Conservation (phyloP, 2,113 vertebrate species). For the Alethe diademata region DNA sequence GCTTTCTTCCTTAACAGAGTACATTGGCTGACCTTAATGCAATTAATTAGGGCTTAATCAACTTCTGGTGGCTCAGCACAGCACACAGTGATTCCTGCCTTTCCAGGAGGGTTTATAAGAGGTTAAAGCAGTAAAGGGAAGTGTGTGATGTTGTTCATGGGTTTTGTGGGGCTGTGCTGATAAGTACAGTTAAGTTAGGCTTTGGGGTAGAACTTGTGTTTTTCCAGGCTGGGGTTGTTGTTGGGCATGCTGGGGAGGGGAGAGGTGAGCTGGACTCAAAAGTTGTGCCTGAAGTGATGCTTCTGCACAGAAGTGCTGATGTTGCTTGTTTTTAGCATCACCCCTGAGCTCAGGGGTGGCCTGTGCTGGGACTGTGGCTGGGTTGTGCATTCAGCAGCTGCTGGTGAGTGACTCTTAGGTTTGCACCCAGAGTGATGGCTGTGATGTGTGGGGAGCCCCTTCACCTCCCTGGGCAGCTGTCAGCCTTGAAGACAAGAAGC, state of each 20-base stretch:
- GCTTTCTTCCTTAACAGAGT: slow-evolving; percentile 59
- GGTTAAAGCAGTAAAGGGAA: not conserved
- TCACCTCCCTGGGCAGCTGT: rapidly evolving
- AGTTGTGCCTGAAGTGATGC: not conserved
- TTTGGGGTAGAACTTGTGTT: rapidly evolving
- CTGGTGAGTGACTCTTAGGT: not conserved
- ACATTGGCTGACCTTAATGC: slow-evolving; percentile 66
- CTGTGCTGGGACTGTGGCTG: not conserved
- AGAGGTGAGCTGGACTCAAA: not conserved
- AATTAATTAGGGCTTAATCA: slow-evolving; percentile 68
- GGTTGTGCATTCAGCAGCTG: not conserved
- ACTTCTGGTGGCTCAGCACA: slow-evolving; percentile 48
- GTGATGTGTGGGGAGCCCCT: not conserved
- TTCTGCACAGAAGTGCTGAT: rapidly evolving
- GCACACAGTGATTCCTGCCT: slow-evolving; percentile 22
- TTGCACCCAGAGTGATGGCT: not conserved
- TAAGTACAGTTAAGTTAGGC: rapidly evolving
- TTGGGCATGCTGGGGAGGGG: not conserved
- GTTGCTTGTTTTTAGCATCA: not conserved
- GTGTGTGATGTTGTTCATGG: rapidly evolving
- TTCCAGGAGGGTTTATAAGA: slow-evolving; percentile 30
- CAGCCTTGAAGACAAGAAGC: not conserved
- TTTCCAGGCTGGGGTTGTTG: rapidly evolving
- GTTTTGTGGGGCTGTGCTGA: rapidly evolving
- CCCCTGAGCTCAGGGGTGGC: not conserved